Evolutionary conservation across 2,113 vertebrate genomes (phyloP).

Genomic region (Aphyosemion australe): DNA sequence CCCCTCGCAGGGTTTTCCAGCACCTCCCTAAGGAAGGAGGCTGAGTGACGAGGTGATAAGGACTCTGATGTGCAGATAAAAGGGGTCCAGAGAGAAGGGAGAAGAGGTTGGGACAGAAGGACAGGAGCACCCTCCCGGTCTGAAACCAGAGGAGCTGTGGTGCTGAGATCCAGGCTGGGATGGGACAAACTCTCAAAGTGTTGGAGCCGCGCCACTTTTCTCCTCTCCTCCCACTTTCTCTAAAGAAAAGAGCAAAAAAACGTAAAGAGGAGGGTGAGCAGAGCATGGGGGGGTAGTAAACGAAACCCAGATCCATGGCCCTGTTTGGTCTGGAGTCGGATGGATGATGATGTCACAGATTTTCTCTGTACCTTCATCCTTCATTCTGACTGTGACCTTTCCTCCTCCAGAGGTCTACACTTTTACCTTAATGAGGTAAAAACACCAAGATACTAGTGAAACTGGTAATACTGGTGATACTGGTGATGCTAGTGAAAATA

Average conservation of each 20-base stretch:
- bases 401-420: too few relatives aligned
- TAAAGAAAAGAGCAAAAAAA: constrained; percentile 50
- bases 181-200: constrained; percentile 74
- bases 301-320: constrained; percentile 77
- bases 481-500: too few relatives aligned
- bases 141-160: constrained; percentile 75
- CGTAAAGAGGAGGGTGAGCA: constrained; percentile 29
- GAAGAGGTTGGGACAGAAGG: constrained; percentile 41
- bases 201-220: constrained; percentile 72
- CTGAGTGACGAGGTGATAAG: constrained; percentile 31
- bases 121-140: constrained; percentile 63
- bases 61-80: constrained; percentile 37
- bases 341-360: constrained; percentile 74
- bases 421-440: too few relatives aligned
- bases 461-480: too few relatives aligned
- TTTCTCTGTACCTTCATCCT: constrained; percentile 23
- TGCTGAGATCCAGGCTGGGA: constrained; percentile 62
- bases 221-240: constrained; percentile 77
- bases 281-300: constrained; percentile 59
- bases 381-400: too few relatives aligned
- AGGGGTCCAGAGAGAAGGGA: constrained; percentile 32
- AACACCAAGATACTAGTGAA: too few relatives aligned
- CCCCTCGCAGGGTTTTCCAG: constrained; percentile 50
- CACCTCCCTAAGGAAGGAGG: constrained; percentile 56
- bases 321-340: constrained; percentile 76